These are phyloP conservation scores for Xiphophorus hellerii DNA, from an alignment of 2,113 vertebrate genomes.

Conservation along the genomic window DNA sequence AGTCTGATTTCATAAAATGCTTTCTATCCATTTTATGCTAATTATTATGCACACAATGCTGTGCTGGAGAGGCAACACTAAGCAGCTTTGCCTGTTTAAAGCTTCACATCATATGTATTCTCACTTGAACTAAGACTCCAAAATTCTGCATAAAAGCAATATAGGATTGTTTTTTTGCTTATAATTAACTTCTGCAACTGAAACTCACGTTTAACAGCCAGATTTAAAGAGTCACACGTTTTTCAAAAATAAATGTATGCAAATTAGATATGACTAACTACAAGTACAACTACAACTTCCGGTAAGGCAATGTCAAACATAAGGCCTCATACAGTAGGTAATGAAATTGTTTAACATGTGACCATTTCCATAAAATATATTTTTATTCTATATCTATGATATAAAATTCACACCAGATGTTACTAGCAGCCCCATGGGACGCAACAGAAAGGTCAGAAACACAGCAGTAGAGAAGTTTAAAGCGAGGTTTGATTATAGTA, in stretches of 20 bases:
- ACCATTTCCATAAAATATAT: too few species aligned
- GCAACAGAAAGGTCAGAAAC: too few species aligned
- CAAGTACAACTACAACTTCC: background rate
- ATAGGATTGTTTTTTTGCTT: constrained; percentile 11
- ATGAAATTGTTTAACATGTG: too few species aligned
- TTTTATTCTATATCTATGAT: too few species aligned
- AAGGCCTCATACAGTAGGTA: background rate
- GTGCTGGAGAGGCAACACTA: constrained; percentile 30
- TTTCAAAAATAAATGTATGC: constrained; percentile 21
- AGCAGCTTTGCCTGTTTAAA: constrained; percentile 35
- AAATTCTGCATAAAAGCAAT: constrained; percentile 46
- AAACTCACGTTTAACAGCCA: constrained; percentile 10
- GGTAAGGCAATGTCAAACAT: background rate
- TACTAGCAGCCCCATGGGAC: too few species aligned
- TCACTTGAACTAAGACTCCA: constrained; percentile 33
- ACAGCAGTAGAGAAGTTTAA: too few species aligned
- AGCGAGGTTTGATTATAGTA: too few species aligned
- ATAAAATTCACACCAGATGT: too few species aligned
- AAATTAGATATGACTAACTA: background rate
- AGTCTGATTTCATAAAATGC: constrained; percentile 47
- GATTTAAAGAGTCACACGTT: constrained; percentile 23
- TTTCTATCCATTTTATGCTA: constrained; percentile 41
- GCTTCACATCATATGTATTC: constrained; percentile 44
- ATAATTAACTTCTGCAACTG: constrained; percentile 29
- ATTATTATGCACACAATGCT: constrained; percentile 48